phyloP scores from a whole-genome alignment of 1,140 invertebrate species.

The Rhopalosiphum padi region DNA sequence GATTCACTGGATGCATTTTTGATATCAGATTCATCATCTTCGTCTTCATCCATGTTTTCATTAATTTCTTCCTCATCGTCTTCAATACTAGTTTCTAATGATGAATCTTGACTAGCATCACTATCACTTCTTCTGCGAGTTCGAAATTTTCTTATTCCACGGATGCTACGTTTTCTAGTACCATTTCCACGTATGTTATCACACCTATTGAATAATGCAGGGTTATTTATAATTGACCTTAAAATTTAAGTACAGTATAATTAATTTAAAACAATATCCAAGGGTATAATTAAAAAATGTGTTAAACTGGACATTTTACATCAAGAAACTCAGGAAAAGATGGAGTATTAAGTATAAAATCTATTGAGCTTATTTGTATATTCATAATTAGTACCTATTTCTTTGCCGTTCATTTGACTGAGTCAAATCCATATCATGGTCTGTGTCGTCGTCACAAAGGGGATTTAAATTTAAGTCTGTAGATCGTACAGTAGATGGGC shows the following conservation, averaged over 20 bases:
- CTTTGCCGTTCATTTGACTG: conserved; percentile 46
- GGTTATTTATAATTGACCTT: neutral
- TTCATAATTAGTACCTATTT: conserved; percentile 28
- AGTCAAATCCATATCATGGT: conserved; percentile 54
- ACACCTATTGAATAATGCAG: neutral
- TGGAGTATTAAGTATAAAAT: neutral
- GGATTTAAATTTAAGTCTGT: conserved; percentile 68
- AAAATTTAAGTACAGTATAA: neutral
- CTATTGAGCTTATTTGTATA: neutral
- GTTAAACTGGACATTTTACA: neutral
- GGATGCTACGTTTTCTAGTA: conserved; percentile 49
- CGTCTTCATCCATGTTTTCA: conserved; percentile 52
- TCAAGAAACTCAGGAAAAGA: too few species aligned
- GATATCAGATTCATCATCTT: conserved; percentile 48
- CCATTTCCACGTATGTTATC: conserved; percentile 48
- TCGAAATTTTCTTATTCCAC: conserved; percentile 53
- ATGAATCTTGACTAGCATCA: conserved; percentile 54
- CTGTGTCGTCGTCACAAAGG: conserved; percentile 39
- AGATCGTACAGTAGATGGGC: conserved; percentile 66
- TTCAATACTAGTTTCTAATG: conserved; percentile 55
- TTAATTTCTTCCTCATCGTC: conserved; percentile 48
- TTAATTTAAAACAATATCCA: neutral
- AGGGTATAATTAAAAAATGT: neutral
- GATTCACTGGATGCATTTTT: conserved; percentile 42
- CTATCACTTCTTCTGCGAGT: conserved; percentile 53